Base-by-base conservation (phyloP, 2,113 vertebrate species). In the Porphyrio hochstetteri region DNA sequence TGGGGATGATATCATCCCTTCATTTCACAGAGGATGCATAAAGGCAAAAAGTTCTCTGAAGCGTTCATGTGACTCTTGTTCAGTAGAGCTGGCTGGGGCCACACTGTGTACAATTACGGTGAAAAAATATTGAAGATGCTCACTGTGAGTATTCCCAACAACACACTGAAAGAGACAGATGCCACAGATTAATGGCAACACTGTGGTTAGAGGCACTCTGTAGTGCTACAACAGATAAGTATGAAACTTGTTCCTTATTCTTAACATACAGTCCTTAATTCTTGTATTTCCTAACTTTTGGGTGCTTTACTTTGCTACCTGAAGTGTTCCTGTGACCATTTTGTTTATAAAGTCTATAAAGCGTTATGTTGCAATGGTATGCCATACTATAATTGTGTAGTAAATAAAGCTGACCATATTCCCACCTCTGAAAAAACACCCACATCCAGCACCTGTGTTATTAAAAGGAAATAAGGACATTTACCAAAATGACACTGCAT, bases 401-500 rank as follows among this genome's bases (percentile, higher is more conserved):
- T 65, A 88, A 91, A 90, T 86, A 93, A 91, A 60, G 31, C 44
- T 83, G 80, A 76, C 60, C 53, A 13, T 1, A 5, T 55, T 87
- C 59, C 55, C 52, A 46, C 33, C 36, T 42, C 35, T 7, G 61
- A 77, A 88, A 17, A 44, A 20, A 13, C 6, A 53, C 10, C 16
- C 24, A 21, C 5, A 16, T 4, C 7, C 20, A 52, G 19, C 18
- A 29, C 17, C 82, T 71, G 42, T 56, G 31, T 60, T 90, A 72
- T 53, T 79, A 82, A 64, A 86, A 86, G 11, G 36, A 88, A 74
- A 42, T 56, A 88, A 42, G 59, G 75, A 75, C 80, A 78, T 90
- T 90, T 90, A 90, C 86, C 50, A 77, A 90, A 88, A 44, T 46
- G 81, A 28, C 63, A 88, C 50, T 10, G 29, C 29, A 36, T 88